Evolutionary conservation across 2,113 vertebrate species (phyloP), one percentile per base, ranked within the genome.

Genomic region (Eidolon helvum): DNA sequence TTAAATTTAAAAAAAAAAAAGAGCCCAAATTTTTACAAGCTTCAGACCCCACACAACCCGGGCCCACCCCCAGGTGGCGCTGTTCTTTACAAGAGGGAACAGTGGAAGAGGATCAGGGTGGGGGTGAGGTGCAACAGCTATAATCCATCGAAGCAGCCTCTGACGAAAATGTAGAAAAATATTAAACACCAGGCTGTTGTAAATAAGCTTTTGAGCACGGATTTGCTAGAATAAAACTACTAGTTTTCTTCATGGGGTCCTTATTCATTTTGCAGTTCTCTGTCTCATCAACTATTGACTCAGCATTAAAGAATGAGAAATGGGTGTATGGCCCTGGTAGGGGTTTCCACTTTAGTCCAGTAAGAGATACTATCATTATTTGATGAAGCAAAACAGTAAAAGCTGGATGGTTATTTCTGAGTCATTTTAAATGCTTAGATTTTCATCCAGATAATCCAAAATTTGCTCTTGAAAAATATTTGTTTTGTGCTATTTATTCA

Each of bases 401-500:
- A 65, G 35, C 33, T n/a, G 15, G 38, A 50, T 75, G 85, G 24
- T 61, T n/a, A 74, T 68, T 68, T 96, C 50, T 77, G 35, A 78
- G 33, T 61, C 61, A 15, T 63, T 96, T 87, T 85, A 78, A 59
- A 77, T 15, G 79, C 61, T 78, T 38, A 83, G 33, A 21, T 92
- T 84, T 90, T 95, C 33, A 85, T 57, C 30, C 50, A 92, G 14
- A 96, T 26, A 77, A 89, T 83, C 68, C 79, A 94, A 65, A 91
- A 43, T 74, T 24, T 83, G 57, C 30, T 91, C 43, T 87, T 83
- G 19, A 82, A 53, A 94, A 87, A 35, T 72, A 89, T n/a, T 87
- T 71, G 40, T 55, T 84, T 63, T 6, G 0, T 78, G 82, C 71
- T 87, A 82, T 71, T 86, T 93, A 93, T 83, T 82, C 61, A 43